Evolutionary conservation across 2,888 invertebrate species (phyloP), one percentile per base, ranked within the genome.

Genomic region (Drosophila koepferae): DNA sequence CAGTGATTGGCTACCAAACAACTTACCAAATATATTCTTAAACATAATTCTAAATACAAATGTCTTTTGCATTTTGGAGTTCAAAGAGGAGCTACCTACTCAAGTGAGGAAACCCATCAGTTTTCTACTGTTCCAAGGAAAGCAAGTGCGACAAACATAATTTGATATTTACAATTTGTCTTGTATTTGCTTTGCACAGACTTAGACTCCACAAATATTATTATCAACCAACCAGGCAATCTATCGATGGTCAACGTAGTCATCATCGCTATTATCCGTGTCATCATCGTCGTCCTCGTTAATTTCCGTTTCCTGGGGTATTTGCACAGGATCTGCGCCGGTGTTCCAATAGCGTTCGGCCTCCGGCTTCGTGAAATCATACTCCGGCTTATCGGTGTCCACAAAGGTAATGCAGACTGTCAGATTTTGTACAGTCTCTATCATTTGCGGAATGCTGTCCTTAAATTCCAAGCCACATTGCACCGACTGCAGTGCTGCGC

Each of bases 321-420:
- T 81, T 18, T 81, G 65, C 1, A 55, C 64, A 0, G 85, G 85
- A 0, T 54, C 31, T 7, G 31, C 74, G 3, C 80, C 89, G 0
- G 63, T 86, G 34, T 86, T 88, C 88, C 86, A 89, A 54, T 86
- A 90, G 48, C 89, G 83, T 16, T 88, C 84, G 6, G 55, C 74
- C 63, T 91, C 91, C 1, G 91, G 83, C 16, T 84, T 69, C 6
- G 77, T 59, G 43, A 90, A 91, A 6, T 87, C 90, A 62, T 89
- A 91, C 4, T 81, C 77, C 1, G 58, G 55, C 6, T 65, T 81
- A 10, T 87, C 65, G 2, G 77, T 59, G 38, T 90, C 80, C 46
- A 81, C 76, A 56, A 69, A 85, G 10, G 76, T 71, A 9, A 91
- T 89, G 72, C 91, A 91, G 4, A 62, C 58, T 1, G 91, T 89